Evolutionary conservation across 2,113 vertebrate genomes (phyloP).

Genomic region (Oreochromis aureus): DNA sequence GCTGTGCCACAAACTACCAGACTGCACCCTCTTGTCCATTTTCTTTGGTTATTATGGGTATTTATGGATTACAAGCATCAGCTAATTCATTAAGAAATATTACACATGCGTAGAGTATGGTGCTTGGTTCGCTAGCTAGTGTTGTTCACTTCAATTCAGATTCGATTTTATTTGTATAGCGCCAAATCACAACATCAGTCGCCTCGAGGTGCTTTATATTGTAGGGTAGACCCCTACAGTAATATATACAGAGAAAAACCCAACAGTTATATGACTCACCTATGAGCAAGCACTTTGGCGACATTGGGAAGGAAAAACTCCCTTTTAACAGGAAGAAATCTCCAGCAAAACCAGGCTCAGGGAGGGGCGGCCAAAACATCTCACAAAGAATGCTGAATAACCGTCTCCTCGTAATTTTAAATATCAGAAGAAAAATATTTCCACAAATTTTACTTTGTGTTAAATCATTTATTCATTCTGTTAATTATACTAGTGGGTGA

Average conservation of each 20-base stretch:
- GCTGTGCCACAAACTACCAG: background rate
- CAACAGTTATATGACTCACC: background rate
- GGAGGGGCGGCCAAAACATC: background rate
- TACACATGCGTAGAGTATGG: accelerated
- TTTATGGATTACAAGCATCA: background rate
- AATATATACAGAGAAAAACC: background rate
- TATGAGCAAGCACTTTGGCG: background rate
- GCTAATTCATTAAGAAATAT: background rate
- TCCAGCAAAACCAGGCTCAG: background rate
- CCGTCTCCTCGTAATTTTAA: background rate
- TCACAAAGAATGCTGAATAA: accelerated
- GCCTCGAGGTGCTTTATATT: no score
- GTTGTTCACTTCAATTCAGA: background rate
- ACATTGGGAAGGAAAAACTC: background rate
- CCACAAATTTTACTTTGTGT: background rate
- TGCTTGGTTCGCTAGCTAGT: background rate
- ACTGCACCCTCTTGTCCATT: background rate
- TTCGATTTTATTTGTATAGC: background rate
- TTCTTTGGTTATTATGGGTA: background rate
- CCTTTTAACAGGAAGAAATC: background rate
- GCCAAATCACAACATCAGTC: no score
- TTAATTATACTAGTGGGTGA: background rate
- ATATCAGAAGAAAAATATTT: background rate
- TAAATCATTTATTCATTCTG: background rate
- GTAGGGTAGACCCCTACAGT: background rate